Percentiles rank a stretch among this genome's conserved stretches.
Evolutionary conservation across 1,140 invertebrate genomes (phyloP).

Genomic region (Nasonia longicornis): DNA sequence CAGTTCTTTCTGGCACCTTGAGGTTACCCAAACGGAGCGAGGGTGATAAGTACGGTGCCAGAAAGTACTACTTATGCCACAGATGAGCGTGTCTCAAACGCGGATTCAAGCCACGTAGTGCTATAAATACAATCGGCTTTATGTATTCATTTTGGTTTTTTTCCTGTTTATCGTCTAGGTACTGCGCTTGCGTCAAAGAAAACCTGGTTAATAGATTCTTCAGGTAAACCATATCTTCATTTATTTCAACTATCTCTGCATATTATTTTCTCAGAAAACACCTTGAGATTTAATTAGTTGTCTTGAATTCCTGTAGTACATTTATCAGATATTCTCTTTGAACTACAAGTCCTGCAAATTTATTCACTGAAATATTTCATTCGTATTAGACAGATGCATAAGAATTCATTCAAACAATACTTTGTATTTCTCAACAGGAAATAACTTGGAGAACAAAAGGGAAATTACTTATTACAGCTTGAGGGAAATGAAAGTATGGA

Average conservation of each 20-base stretch:
- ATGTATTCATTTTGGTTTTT: slow-evolving; percentile 9
- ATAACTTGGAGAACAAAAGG: slow-evolving; percentile 7
- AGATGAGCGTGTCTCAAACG: too few relatives aligned
- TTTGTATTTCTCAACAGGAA: slow-evolving; percentile 25
- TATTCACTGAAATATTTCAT: not conserved
- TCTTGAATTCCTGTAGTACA: not conserved
- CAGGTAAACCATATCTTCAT: not conserved
- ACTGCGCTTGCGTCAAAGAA: slow-evolving; percentile 12
- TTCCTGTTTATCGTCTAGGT: not conserved
- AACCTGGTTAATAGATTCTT: not conserved
- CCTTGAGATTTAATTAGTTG: not conserved
- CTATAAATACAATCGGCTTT: not conserved
- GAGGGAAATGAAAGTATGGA: slow-evolving; percentile 19
- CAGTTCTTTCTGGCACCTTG: too few relatives aligned
- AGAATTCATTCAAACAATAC: not conserved
- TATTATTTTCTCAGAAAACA: too few relatives aligned
- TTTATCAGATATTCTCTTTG: not conserved
- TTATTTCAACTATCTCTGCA: too few relatives aligned
- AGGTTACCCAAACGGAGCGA: too few relatives aligned
- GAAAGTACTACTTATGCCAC: too few relatives aligned
- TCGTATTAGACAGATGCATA: not conserved
- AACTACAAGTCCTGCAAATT: not conserved
- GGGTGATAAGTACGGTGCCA: too few relatives aligned
- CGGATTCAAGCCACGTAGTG: too few relatives aligned
- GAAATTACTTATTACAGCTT: slow-evolving; percentile 26